Evolutionary conservation across 2,113 vertebrate genomes (phyloP).

Genomic region (Hippopotamus amphibius): DNA sequence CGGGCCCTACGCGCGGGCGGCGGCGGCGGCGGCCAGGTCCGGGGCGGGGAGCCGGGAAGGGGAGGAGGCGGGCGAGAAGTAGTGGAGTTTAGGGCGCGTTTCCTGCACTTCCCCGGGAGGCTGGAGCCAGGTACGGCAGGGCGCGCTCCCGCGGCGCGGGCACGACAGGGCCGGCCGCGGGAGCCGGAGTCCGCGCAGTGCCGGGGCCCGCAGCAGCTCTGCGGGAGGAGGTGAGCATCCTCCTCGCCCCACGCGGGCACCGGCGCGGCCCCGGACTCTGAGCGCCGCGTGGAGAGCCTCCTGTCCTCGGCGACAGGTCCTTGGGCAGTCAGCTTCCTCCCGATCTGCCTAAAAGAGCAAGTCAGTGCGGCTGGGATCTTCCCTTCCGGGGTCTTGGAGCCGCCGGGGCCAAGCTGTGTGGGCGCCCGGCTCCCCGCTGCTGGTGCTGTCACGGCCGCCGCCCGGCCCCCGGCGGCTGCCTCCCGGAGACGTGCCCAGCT

Average conservation of each 20-base stretch:
- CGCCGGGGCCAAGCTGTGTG: constrained; percentile 43
- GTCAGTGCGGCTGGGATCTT: constrained; percentile 22
- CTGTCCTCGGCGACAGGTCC: constrained; percentile 30
- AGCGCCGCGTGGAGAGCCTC: neutral
- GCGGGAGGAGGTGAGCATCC: constrained; percentile 72
- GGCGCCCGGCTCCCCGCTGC: constrained; percentile 38
- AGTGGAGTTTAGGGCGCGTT: constrained; percentile 80
- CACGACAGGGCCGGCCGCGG: constrained; percentile 56
- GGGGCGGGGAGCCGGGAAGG: neutral
- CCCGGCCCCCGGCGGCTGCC: constrained; percentile 79
- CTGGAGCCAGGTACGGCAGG: constrained; percentile 83
- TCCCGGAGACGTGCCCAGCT: constrained; percentile 80
- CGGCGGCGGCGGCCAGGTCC: neutral
- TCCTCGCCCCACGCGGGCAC: constrained; percentile 35
- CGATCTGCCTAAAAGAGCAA: neutral
- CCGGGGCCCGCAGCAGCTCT: constrained; percentile 57
- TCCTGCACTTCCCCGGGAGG: constrained; percentile 76
- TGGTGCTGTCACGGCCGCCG: constrained; percentile 75
- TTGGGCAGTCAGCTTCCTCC: neutral
- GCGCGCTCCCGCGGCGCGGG: constrained; percentile 74
- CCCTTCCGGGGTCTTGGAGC: neutral
- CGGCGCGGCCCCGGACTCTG: neutral
- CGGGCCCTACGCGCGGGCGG: constrained; percentile 12
- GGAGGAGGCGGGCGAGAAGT: constrained; percentile 60
- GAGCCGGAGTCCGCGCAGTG: constrained; percentile 61